A percentile compares a stretch with the other conserved stretches of the same genome.
Conservation (phyloP, 2,113 vertebrate genomes). For the Amphiprion percula region DNA sequence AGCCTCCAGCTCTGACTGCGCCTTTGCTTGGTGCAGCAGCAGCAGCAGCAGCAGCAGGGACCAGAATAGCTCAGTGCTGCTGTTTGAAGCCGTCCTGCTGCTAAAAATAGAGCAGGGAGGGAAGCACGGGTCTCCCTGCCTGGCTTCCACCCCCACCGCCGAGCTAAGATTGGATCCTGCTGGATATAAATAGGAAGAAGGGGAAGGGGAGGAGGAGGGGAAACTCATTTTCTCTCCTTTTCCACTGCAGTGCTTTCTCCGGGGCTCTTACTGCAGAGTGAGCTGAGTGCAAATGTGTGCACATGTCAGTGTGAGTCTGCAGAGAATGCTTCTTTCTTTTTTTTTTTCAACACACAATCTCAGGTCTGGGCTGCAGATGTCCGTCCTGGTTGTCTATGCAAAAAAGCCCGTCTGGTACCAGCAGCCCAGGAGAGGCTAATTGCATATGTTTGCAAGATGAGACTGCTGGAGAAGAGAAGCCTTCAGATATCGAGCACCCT, state of each 20-base stretch:
- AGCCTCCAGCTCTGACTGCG: conserved; percentile 5
- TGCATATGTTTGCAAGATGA: conserved; percentile 15
- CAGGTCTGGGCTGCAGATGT: conserved; percentile 35
- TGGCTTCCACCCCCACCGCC: conserved; percentile 73
- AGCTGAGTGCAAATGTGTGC: not conserved
- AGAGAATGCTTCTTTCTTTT: conserved; percentile 10
- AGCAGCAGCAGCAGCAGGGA: conserved; percentile 43
- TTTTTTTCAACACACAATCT: not conserved
- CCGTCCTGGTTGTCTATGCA: conserved; percentile 31
- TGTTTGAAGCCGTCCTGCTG: conserved; percentile 65
- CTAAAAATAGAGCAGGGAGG: conserved; percentile 82
- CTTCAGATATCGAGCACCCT: conserved; percentile 1
- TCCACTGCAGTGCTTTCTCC: conserved; percentile 61
- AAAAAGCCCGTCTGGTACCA: conserved; percentile 27
- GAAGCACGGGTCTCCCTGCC: conserved; percentile 78
- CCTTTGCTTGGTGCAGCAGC: conserved; percentile 45
- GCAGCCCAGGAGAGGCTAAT: conserved; percentile 16
- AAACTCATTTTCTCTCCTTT: conserved; percentile 42
- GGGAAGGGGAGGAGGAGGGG: not conserved
- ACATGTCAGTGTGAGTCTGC: conserved; percentile 10
- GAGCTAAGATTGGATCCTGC: conserved; percentile 83
- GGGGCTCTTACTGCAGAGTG: conserved; percentile 45
- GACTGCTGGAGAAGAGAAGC: not conserved
- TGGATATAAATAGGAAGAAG: conserved; percentile 79
- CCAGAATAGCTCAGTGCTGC: conserved; percentile 80